Evolutionary conservation across 2,888 invertebrate species (phyloP), one percentile per base, ranked within the genome.

Genomic region (Terebella lapidaria): DNA sequence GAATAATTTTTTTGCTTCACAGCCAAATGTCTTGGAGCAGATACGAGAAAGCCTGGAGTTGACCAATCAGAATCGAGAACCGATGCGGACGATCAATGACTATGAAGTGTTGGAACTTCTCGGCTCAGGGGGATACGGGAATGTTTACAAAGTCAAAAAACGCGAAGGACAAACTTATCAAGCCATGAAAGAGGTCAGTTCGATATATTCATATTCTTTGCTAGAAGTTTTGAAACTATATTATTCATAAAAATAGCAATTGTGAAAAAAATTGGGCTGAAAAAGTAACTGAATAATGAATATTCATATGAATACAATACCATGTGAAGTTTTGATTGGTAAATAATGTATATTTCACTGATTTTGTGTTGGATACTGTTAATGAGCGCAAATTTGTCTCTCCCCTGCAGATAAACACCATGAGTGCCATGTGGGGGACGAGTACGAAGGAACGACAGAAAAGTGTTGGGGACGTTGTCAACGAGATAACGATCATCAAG

Each of bases 111-210:
- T 82, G 61, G 82, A 83, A 65, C 74, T 80, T 35, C 68, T 83
- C 20, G 83, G 82, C 1, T 74, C 78, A 4, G 83, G 83, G 15
- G 82, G 81, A 1, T 83, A 82, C 64, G 83, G 83, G 18, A 78
- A 79, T 53, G 83, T 83, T n/a, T 82, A 81, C 67, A 81, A 81
- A 68, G 82, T 81, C 5, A 72, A 75, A 56, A 71, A 72, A 30
- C 66, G 67, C 26, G 70, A 74, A 5, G 72, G 73, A 45, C 76
- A 77, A 66, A 72, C 74, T 2, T 78, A 77, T 61, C 70, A 75
- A 35, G 83, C 83, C 25, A 70, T 83, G 58, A 83, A 83, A 73
- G 83, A 82, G 76, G 81, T 82, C 57, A 53, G 52, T 52, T 10
- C 53, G 18, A 10, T 15, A 15, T 18, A 15, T 10, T 35, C 10